Percentiles rank a stretch among this genome's conserved stretches.
These are phyloP conservation scores for Plutella xylostella DNA, from an alignment of 2,888 invertebrate genomes.

Conservation along the genomic window DNA sequence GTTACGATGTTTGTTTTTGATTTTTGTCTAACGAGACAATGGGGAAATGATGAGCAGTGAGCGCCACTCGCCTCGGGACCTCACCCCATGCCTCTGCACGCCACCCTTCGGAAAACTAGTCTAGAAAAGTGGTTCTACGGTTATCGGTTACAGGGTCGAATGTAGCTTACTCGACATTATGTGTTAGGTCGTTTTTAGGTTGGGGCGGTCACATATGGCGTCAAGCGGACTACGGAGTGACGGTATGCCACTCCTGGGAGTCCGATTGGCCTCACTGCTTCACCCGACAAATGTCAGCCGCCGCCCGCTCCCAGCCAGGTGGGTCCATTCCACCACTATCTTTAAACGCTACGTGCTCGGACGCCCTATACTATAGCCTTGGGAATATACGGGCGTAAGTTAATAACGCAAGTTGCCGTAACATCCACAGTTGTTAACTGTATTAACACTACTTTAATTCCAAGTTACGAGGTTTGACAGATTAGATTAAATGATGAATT, in stretches of 20 bases:
- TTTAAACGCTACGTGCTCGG: too few species aligned
- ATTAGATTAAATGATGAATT: too few species aligned
- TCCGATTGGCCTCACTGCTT: slow-evolving; percentile 53
- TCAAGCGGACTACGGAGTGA: slow-evolving; percentile 64
- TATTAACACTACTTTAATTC: too few species aligned
- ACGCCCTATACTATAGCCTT: too few species aligned
- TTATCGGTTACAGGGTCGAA: too few species aligned
- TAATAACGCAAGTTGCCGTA: too few species aligned
- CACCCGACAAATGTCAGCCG: slow-evolving; percentile 34
- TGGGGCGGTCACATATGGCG: slow-evolving; percentile 55
- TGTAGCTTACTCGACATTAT: not conserved
- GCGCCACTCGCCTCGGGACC: slow-evolving; percentile 61
- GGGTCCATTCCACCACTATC: not conserved
- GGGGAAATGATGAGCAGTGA: slow-evolving; percentile 66
- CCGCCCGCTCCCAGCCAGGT: slow-evolving; percentile 32
- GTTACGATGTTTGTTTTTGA: slow-evolving; percentile 64
- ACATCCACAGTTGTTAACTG: too few species aligned
- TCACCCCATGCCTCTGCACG: slow-evolving; percentile 53
- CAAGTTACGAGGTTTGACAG: too few species aligned
- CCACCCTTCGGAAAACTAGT: slow-evolving; percentile 8
- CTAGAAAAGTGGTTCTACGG: too few species aligned
- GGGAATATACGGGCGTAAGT: too few species aligned
- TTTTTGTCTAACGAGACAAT: slow-evolving; percentile 71
- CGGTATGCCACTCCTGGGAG: slow-evolving; percentile 60
- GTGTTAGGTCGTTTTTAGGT: slow-evolving; percentile 34